Conservation (phyloP, 2,888 invertebrate species). For the Pediacus dermestoides region DNA sequence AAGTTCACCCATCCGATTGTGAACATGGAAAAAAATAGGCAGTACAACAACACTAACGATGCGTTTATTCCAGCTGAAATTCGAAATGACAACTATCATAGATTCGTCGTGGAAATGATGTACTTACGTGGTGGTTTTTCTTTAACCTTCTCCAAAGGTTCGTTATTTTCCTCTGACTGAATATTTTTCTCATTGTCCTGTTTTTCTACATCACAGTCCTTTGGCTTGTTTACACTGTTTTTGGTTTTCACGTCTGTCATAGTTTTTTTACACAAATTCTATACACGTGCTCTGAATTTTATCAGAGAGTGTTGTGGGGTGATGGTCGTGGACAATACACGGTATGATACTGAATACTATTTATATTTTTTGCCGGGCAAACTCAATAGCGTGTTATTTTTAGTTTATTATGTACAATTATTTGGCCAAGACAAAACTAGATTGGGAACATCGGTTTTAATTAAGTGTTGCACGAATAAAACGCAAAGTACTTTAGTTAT, state of each 20-base stretch:
- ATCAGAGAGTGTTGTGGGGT: no score
- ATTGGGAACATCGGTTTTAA: no score
- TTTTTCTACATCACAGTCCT: slow-evolving; percentile 24
- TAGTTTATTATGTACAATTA: slow-evolving; percentile 9
- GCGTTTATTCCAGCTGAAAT: slow-evolving; percentile 44
- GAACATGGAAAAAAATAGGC: slow-evolving; percentile 40
- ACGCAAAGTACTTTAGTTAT: no score
- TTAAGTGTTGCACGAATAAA: no score
- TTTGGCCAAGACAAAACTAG: no score
- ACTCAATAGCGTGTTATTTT: slow-evolving; percentile 12
- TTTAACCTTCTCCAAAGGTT: slow-evolving; percentile 37
- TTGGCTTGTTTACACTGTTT: not conserved
- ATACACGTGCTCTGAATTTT: slow-evolving; percentile 2
- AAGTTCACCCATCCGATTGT: slow-evolving; percentile 42
- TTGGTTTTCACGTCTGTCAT: slow-evolving; percentile 3
- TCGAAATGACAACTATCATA: not conserved
- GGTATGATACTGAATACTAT: slow-evolving; percentile 17
- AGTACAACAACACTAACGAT: slow-evolving; percentile 41
- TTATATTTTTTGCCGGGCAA: slow-evolving; percentile 14
- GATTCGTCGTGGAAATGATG: not conserved
- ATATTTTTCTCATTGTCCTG: slow-evolving; percentile 23
- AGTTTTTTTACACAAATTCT: no score
- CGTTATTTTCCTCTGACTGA: slow-evolving; percentile 25
- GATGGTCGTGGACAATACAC: slow-evolving; percentile 10
- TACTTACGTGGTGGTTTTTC: slow-evolving; percentile 40